Conservation (phyloP, 2,888 invertebrate species). For the Cheilosia grossa region DNA sequence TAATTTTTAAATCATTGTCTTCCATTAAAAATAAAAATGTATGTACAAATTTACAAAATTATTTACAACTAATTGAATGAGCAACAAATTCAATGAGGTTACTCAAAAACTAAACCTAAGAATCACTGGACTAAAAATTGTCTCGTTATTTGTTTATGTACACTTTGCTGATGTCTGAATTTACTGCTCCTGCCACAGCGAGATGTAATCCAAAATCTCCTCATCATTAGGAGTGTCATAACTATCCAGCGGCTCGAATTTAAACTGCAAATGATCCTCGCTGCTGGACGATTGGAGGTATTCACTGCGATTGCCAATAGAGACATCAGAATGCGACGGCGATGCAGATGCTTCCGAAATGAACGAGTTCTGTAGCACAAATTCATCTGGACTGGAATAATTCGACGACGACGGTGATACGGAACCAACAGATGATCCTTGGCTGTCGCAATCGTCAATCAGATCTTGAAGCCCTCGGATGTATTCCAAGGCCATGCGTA, state of each 20-base stretch:
- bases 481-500: slow-evolving; percentile 94
- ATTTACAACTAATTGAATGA: slow-evolving; percentile 44
- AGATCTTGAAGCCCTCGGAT: slow-evolving; percentile 92
- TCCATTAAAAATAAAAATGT: slow-evolving; percentile 77
- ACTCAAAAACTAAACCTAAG: slow-evolving; percentile 30
- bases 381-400: slow-evolving; percentile 80
- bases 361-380: slow-evolving; percentile 76
- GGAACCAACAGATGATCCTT: slow-evolving; percentile 51
- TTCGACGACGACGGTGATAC: slow-evolving; percentile 41
- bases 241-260: slow-evolving; percentile 87
- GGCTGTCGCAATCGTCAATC: slow-evolving; percentile 86
- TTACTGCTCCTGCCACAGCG: slow-evolving; percentile 82
- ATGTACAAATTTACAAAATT: slow-evolving; percentile 23
- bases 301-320: slow-evolving; percentile 74
- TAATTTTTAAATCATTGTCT: slow-evolving; percentile 82
- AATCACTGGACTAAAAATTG: slow-evolving; percentile 62
- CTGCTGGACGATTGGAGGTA: slow-evolving; percentile 43
- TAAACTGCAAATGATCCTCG: slow-evolving; percentile 77
- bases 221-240: slow-evolving; percentile 95
- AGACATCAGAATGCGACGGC: slow-evolving; percentile 85
- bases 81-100: slow-evolving; percentile 43
- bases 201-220: slow-evolving; percentile 89
- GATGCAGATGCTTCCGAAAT: slow-evolving; percentile 86
- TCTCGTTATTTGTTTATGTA: slow-evolving; percentile 28
- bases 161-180: slow-evolving; percentile 77